Evolutionary conservation across 2,888 invertebrate genomes (phyloP).

Genomic region (Hydraecia micacea): DNA sequence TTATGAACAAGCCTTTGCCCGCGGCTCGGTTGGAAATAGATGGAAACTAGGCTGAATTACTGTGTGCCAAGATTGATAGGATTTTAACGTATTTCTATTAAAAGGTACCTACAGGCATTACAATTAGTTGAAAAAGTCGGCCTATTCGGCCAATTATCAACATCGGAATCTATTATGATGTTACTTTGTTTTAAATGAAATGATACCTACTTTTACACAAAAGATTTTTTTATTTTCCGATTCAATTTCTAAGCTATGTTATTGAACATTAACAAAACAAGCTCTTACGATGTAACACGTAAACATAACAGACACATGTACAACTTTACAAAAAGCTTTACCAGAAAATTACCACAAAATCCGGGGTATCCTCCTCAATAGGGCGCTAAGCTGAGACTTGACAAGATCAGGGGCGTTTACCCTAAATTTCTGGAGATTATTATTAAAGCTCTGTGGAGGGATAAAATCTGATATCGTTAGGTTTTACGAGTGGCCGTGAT

Average conservation of each 20-base stretch:
- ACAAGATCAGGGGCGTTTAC: conserved; percentile 68
- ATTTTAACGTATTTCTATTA: not conserved
- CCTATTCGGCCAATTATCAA: conserved; percentile 17
- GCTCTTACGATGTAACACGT: not conserved
- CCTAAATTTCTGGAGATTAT: conserved; percentile 70
- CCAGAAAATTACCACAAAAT: conserved; percentile 60
- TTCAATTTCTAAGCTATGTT: not conserved
- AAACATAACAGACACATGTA: conserved; percentile 1
- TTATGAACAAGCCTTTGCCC: conserved; percentile 15
- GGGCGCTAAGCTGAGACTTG: conserved; percentile 66
- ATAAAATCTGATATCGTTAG: conserved; percentile 73
- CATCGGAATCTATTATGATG: not conserved
- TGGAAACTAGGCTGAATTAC: conserved; percentile 35
- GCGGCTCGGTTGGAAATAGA: not conserved
- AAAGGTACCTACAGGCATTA: not conserved
- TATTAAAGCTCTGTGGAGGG: conserved; percentile 70
- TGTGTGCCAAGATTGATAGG: conserved; percentile 18
- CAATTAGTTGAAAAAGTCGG: not conserved
- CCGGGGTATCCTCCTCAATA: conserved; percentile 60
- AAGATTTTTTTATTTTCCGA: not conserved
- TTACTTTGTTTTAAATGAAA: not conserved
- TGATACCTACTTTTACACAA: not conserved
- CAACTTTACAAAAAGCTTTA: conserved; percentile 45
- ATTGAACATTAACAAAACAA: not conserved
- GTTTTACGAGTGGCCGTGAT: conserved; percentile 76